Percentiles rank a stretch among this genome's conserved stretches.
These are phyloP conservation scores for Chamaea fasciata DNA, from an alignment of 2,113 vertebrate genomes.

Conservation along the genomic window DNA sequence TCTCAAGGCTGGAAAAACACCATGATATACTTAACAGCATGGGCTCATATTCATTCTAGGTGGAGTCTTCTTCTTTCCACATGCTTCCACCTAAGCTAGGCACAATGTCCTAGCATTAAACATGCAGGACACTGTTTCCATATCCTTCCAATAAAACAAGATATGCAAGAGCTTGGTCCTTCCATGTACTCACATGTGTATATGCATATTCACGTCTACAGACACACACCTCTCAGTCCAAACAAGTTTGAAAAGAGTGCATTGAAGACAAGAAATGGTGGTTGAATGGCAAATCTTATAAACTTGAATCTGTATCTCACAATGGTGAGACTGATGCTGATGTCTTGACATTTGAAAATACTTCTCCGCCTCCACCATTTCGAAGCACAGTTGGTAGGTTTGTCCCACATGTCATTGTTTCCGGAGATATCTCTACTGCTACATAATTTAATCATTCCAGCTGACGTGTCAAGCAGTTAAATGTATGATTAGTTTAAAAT, in stretches of 20 bases:
- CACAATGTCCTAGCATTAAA: too few species aligned
- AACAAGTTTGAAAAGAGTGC: background rate
- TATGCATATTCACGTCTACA: background rate
- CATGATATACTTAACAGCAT: too few species aligned
- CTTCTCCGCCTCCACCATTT: background rate
- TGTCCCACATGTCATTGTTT: constrained; percentile 64
- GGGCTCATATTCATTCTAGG: too few species aligned
- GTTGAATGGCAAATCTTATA: background rate
- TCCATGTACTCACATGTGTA: too few species aligned
- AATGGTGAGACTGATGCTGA: background rate
- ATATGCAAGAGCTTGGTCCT: too few species aligned
- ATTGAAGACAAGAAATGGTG: background rate
- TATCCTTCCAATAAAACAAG: too few species aligned
- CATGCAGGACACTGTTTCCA: too few species aligned
- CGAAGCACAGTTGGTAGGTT: constrained; percentile 57
- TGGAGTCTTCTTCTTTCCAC: too few species aligned
- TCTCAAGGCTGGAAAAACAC: background rate
- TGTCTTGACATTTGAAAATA: constrained; percentile 51
- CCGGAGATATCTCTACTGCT: constrained; percentile 50
- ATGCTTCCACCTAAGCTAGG: too few species aligned
- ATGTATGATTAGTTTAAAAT: constrained; percentile 69
- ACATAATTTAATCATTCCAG: constrained; percentile 76
- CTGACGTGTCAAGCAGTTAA: constrained; percentile 67
- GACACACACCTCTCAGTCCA: background rate
- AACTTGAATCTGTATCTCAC: background rate